Evolutionary conservation across 2,797 vertebrate genomes (phyloP).

Genomic region (Mus spretus): DNA sequence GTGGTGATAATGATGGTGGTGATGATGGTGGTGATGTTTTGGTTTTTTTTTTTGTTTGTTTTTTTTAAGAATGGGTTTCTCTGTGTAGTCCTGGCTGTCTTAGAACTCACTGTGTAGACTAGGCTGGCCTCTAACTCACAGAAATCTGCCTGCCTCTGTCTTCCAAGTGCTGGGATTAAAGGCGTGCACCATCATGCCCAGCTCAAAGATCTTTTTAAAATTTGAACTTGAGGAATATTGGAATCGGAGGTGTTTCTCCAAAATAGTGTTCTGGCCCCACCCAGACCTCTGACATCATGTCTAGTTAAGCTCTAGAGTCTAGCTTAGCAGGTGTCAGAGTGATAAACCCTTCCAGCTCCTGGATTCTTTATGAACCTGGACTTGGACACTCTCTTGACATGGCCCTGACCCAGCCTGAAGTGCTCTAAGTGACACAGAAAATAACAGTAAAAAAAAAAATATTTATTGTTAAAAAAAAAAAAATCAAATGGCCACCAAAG

Average conservation of each 20-base stretch:
- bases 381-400: background rate
- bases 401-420: background rate
- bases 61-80: too few relatives aligned
- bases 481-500: background rate
- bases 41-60: background rate
- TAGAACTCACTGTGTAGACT: background rate
- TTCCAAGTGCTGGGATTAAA: background rate
- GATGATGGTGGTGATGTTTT: too few relatives aligned
- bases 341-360: background rate
- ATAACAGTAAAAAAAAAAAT: slow-evolving; percentile 78
- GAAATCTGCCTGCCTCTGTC: background rate
- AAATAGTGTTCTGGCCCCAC: background rate
- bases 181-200: background rate
- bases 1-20: too few relatives aligned
- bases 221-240: background rate
- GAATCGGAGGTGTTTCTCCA: background rate
- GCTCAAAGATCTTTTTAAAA: background rate
- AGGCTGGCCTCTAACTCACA: background rate
- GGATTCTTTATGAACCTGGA: background rate
- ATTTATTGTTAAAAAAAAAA: slow-evolving; percentile 83
- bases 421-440: slow-evolving; percentile 20
- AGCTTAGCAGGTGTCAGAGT: background rate
- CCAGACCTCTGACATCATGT: background rate
- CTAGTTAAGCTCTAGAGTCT: background rate
- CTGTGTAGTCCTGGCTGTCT: background rate